phyloP scores from a whole-genome alignment of 2,888 invertebrate genomes.

The Lagria hirta region DNA sequence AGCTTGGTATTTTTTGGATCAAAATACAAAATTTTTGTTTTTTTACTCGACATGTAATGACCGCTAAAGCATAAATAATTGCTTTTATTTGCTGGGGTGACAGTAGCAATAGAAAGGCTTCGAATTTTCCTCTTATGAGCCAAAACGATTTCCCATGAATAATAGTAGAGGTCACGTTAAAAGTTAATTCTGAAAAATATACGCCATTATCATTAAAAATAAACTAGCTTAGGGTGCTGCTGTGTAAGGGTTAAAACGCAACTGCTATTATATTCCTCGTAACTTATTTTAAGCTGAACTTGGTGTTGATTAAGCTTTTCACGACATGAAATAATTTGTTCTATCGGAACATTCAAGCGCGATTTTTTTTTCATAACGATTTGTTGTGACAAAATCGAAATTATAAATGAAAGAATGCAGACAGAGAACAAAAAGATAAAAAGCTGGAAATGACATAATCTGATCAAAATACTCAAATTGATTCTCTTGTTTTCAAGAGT shows the following conservation, averaged over 20 bases:
- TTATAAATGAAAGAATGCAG: too few species aligned
- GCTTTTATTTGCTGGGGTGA: too few species aligned
- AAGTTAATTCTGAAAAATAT: slow-evolving; percentile 33
- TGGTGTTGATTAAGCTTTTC: slow-evolving; percentile 12
- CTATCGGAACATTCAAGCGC: slow-evolving; percentile 8
- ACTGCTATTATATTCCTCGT: slow-evolving; percentile 12
- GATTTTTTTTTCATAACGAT: slow-evolving; percentile 7
- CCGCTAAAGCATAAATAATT: too few species aligned
- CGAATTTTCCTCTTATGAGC: background rate
- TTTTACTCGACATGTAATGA: too few species aligned
- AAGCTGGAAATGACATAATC: too few species aligned
- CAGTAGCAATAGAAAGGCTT: slow-evolving; percentile 2
- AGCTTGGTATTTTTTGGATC: too few species aligned
- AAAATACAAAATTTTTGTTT: too few species aligned
- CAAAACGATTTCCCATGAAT: slow-evolving; percentile 7
- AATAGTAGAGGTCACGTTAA: slow-evolving; percentile 31
- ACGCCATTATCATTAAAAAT: slow-evolving; percentile 34
- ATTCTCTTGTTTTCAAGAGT: too few species aligned
- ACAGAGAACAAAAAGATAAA: too few species aligned
- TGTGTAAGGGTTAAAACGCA: slow-evolving; percentile 4
- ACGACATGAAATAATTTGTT: slow-evolving; percentile 10
- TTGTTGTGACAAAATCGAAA: too few species aligned
- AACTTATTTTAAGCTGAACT: slow-evolving; percentile 10
- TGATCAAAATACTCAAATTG: too few species aligned
- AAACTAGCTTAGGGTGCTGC: too few species aligned